Evolutionary conservation across 2,797 vertebrate genomes (phyloP), one percentile per base, ranked within the genome.

Genomic region (Falco rusticolus): DNA sequence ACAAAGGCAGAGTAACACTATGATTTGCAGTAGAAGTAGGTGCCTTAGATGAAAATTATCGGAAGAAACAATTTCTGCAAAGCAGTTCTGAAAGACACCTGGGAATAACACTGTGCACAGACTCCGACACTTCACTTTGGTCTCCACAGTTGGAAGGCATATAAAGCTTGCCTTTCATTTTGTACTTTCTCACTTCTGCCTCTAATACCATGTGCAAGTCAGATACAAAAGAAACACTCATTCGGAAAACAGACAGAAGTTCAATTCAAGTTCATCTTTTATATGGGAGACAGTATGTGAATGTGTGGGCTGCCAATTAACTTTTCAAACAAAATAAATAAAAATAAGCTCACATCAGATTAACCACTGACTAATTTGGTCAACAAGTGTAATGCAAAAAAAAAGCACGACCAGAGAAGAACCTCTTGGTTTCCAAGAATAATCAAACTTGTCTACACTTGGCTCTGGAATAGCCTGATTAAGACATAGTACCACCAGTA

Each of bases 401-500:
- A 79, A 53, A 3, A 21, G 9, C 45, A 15, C 37, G 39, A 68
- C 14, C 14, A 56, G 18, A 64, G 8, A 83, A 76, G 11, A 31
- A 54, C 17, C 4, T n/a, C 16, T 57, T 66, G 3, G 31, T 71
- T 84, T 53, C 47, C 20, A 26, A 41, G 66, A 34, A 34, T 51
- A 78, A 50, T 13, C 1, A 16, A 79, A 1, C 2, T 41, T 48
- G 5, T 48, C 18, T 34, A 8, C 29, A 11, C 18, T 66, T 64
- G 39, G 5, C 11, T 75, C 8, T 25, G 11, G 16, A 91, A 43
- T 11, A 51, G 6, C 13, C 29, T 34, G 8, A 34, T 77, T 64
- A 65, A 72, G 13, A 16, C 2, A 9, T 4, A 60, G 17, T 4
- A 39, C 2, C 6, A 47, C 10, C 1, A 5, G 3, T 26, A 51